These are phyloP conservation scores for Arnoldichthys spilopterus DNA, from an alignment of 2,797 vertebrate species.

Conservation along the genomic window DNA sequence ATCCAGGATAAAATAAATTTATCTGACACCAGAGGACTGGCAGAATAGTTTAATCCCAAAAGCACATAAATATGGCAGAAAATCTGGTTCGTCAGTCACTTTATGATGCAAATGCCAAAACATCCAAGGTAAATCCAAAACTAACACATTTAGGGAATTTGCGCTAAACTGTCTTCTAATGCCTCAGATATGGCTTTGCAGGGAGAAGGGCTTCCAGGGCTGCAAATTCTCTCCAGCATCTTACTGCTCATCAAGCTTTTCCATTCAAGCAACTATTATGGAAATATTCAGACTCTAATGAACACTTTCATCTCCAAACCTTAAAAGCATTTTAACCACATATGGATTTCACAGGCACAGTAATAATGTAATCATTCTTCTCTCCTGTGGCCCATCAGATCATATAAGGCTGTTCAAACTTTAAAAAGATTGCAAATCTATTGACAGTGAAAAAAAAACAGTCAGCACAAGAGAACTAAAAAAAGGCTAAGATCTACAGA, in stretches of 20 bases:
- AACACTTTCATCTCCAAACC: conserved; percentile 21
- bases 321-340: conserved; percentile 5
- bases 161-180: background rate
- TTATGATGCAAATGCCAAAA: background rate
- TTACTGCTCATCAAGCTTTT: background rate
- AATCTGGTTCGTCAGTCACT: background rate
- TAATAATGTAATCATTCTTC: background rate
- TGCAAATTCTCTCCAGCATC: background rate
- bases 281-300: background rate
- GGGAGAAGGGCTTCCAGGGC: background rate
- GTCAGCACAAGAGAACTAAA: conserved; percentile 39
- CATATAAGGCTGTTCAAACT: background rate
- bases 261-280: conserved; percentile 6
- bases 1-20: background rate
- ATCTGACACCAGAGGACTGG: background rate
- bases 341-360: background rate
- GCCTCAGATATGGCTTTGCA: background rate
- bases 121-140: background rate
- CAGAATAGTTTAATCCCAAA: background rate
- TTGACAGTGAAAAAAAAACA: background rate
- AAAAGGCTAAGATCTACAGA: conserved; percentile 36
- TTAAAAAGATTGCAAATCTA: background rate
- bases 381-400: background rate
- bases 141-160: conserved; percentile 18
- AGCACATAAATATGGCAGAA: background rate